Conservation (phyloP, 2,888 invertebrate genomes). For the Craniophora ligustri region DNA sequence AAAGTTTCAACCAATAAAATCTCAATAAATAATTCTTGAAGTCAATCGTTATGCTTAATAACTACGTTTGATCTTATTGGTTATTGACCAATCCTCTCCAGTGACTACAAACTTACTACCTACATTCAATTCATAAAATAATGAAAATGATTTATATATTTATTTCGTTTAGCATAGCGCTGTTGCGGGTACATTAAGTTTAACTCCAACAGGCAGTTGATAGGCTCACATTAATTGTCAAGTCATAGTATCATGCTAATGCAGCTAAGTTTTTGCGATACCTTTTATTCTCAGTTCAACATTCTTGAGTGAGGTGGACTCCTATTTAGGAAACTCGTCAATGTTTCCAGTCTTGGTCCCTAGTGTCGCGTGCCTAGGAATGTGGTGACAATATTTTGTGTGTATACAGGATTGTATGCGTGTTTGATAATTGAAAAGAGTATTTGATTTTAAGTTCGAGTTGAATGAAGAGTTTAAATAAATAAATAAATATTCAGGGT, state of each 20-base stretch:
- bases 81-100: no score
- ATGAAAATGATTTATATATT: background rate
- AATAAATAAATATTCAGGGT: no score
- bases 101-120: no score
- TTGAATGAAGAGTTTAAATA: no score
- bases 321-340: slow-evolving; percentile 80
- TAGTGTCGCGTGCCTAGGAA: slow-evolving; percentile 73
- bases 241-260: slow-evolving; percentile 52
- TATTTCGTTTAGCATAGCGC: slow-evolving; percentile 25
- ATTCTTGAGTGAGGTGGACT: slow-evolving; percentile 63
- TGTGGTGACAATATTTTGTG: slow-evolving; percentile 47
- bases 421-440: no score
- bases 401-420: background rate
- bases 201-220: slow-evolving; percentile 26
- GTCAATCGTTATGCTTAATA: no score
- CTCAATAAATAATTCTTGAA: no score
- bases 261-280: slow-evolving; percentile 51
- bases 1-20: no score
- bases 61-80: no score
- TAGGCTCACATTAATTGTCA: slow-evolving; percentile 45
- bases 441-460: no score
- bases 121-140: no score
- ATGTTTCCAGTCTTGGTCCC: slow-evolving; percentile 61
- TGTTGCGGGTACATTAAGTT: slow-evolving; percentile 10
- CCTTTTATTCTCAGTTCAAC: slow-evolving; percentile 67